Conservation (phyloP, 2,888 invertebrate species). For the Amorpha juglandis region DNA sequence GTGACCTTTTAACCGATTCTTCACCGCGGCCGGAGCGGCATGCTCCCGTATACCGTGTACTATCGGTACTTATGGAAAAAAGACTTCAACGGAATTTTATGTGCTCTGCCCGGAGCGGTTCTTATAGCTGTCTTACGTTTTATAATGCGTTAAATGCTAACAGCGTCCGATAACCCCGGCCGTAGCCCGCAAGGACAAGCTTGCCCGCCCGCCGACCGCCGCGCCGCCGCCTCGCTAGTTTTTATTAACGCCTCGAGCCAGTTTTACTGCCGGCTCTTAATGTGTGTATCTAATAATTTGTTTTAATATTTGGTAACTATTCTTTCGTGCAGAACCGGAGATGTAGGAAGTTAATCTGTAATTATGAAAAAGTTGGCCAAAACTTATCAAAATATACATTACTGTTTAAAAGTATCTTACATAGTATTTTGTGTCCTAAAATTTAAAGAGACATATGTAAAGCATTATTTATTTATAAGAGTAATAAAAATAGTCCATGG, state of each 20-base stretch:
- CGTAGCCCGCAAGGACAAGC: conserved; percentile 67
- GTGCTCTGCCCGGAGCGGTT: conserved; percentile 72
- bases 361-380: background rate
- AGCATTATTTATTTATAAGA: no score
- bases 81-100: conserved; percentile 81
- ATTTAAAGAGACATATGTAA: no score
- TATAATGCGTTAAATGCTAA: conserved; percentile 80
- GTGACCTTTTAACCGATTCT: conserved; percentile 75
- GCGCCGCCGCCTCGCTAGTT: conserved; percentile 53
- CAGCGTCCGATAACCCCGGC: conserved; percentile 79
- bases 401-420: no score
- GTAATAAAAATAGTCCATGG: no score
- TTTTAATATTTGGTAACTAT: conserved; percentile 16
- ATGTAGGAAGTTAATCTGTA: background rate
- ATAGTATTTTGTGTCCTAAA: no score
- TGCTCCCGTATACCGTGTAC: conserved; percentile 64
- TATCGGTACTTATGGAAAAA: conserved; percentile 79
- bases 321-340: background rate
- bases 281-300: conserved; percentile 34
- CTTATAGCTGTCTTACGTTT: conserved; percentile 76
- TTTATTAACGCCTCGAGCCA: conserved; percentile 56
- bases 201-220: conserved; percentile 56
- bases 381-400: no score
- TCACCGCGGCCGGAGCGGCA: conserved; percentile 42
- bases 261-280: conserved; percentile 57